Evolutionary conservation across 2,113 vertebrate species (phyloP).

Genomic region (Poecile atricapillus): DNA sequence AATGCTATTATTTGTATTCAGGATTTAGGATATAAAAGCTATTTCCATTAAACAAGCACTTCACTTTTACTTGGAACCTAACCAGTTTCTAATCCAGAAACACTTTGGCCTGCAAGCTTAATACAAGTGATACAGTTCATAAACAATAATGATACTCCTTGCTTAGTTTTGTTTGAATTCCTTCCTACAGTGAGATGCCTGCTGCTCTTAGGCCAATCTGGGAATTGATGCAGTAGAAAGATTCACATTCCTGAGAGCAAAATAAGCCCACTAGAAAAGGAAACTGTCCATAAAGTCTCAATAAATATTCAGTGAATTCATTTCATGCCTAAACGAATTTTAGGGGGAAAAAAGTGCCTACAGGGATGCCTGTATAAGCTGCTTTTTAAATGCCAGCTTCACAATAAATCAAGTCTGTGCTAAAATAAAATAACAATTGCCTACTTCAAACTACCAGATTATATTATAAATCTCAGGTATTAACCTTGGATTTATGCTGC

Average conservation of each 20-base stretch:
- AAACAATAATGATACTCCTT: slow-evolving; percentile 23
- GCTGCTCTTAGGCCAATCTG: slow-evolving; percentile 1
- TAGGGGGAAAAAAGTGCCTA: slow-evolving; percentile 12
- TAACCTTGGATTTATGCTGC: slow-evolving; percentile 40
- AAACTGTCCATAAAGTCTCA: slow-evolving; percentile 62
- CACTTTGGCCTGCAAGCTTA: not conserved
- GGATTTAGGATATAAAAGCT: not conserved
- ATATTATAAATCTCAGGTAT: slow-evolving; percentile 44
- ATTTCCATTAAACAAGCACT: slow-evolving; percentile 19
- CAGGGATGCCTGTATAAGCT: slow-evolving; percentile 46
- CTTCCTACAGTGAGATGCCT: not conserved
- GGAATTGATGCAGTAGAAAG: slow-evolving; percentile 20
- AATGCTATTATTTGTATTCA: not conserved
- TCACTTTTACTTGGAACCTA: not conserved
- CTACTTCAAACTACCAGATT: slow-evolving; percentile 41
- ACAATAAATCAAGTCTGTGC: slow-evolving; percentile 31
- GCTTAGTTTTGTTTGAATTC: slow-evolving; percentile 23
- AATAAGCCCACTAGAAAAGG: slow-evolving; percentile 53
- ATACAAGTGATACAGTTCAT: not conserved
- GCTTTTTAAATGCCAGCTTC: slow-evolving; percentile 54
- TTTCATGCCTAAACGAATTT: slow-evolving; percentile 57
- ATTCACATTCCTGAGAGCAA: slow-evolving; percentile 36
- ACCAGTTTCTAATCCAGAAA: slow-evolving; percentile 14
- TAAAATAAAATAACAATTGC: slow-evolving; percentile 46
- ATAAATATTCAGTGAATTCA: slow-evolving; percentile 68